Evolutionary conservation across 37 sponge, comb jelly and placozoan species (phyloP), one percentile per base, ranked within the genome.

Genomic region (Spongilla lacustris): DNA sequence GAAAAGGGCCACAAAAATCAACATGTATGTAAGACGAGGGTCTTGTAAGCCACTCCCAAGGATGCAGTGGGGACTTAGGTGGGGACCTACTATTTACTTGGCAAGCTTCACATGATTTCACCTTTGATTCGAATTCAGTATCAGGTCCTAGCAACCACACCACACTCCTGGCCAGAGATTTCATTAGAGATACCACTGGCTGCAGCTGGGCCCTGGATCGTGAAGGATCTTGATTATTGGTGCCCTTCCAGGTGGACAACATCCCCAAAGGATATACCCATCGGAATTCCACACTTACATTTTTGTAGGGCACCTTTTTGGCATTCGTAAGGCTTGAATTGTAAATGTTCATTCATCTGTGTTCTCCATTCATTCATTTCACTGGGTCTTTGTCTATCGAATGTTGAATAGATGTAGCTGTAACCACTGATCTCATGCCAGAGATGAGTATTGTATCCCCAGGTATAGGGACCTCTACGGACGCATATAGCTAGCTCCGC

Each of bases 131-230:
- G 19, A 73, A 2, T 5, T 83, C 33, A 68, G n/a, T 4, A 71
- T 86, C 87, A 22, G 79, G 69, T n/a, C 81, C 81, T 71, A 80
- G 87, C 87, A 80, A 86, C 87, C 87, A 86, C 22, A 77, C 87
- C 11, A 49, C 30, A 41, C 74, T 22, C 28, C 81, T 79, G 13
- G 87, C 81, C 19, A 86, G 30, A 22, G 28, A 26, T 33, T 86
- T 86, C 81, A 79, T 83, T 27, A 23, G 21, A 13, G 75, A 27
- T 0, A 73, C 66, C 38, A 74, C 84, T 6, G 74, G 87, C 34
- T 86, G 86, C 38, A 72, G n/a, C n/a, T n/a, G n/a, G 41, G 41
- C 41, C 41, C n/a, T n/a, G n/a, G n/a, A 41, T 41, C 41, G 6
- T 41, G 41, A 41, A 41, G 41, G 6, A 41, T 41, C 6, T 41